Conservation (phyloP, 2,113 vertebrate species). For the Rostratula benghalensis region DNA sequence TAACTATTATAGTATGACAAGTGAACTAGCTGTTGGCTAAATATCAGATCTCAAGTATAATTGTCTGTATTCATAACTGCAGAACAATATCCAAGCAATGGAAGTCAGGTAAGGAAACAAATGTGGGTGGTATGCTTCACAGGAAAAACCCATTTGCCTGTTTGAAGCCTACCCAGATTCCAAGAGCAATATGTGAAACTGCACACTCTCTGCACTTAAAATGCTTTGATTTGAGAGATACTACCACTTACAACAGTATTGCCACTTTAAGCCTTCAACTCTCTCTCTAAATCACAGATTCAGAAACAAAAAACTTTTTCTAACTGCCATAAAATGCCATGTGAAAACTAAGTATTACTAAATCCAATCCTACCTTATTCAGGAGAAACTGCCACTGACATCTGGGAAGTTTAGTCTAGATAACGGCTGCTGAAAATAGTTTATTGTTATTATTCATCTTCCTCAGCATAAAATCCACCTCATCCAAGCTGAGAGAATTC, state of each 20-base stretch:
- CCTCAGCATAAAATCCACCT: not conserved
- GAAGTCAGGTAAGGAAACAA: constrained; percentile 20
- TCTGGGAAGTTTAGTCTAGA: constrained; percentile 32
- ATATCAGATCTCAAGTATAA: constrained; percentile 1
- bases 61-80: not conserved
- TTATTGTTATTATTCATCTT: constrained; percentile 24
- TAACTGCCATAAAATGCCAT: not conserved
- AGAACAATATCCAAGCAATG: not conserved
- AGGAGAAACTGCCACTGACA: constrained; percentile 14
- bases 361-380: not conserved
- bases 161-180: not conserved
- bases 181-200: not conserved
- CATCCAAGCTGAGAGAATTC: constrained; percentile 9
- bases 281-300: not conserved
- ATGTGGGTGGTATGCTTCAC: not conserved
- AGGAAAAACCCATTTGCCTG: not conserved
- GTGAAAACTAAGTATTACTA: not conserved
- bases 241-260: not conserved
- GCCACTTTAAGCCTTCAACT: not conserved
- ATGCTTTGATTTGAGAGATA: not conserved
- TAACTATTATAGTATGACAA: constrained; percentile 21
- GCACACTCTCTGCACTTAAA: not conserved
- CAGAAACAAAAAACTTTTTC: not conserved
- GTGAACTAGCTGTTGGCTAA: constrained; percentile 31
- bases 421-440: constrained; percentile 7